Percentiles rank a stretch among this genome's conserved stretches.
Conservation (phyloP, 2,113 vertebrate species). For the Microtus oregoni region DNA sequence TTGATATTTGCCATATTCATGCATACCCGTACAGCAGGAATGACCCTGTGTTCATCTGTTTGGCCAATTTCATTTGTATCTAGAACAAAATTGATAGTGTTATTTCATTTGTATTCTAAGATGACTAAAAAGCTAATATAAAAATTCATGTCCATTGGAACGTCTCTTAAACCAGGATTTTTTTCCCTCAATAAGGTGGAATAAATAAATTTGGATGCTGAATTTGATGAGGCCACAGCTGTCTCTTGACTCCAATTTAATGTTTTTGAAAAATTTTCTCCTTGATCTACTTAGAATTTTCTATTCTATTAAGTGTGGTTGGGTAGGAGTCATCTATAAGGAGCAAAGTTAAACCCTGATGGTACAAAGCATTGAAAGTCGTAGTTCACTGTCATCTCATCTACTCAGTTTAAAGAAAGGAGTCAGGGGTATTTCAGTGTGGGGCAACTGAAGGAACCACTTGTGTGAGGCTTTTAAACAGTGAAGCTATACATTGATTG, state of each 20-base stretch:
- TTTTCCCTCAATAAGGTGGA: conserved; percentile 7
- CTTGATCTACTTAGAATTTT: conserved; percentile 45
- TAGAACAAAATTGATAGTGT: not conserved
- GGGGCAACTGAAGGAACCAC: conserved; percentile 10
- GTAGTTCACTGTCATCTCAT: not conserved
- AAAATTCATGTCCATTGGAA: conserved; percentile 12
- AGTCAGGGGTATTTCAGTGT: not conserved
- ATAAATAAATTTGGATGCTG: conserved; percentile 36
- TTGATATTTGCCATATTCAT: not conserved
- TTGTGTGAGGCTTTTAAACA: not conserved
- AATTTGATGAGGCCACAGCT: conserved; percentile 30
- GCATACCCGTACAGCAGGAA: not conserved
- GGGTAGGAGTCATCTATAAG: not conserved
- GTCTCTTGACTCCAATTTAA: conserved; percentile 11
- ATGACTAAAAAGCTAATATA: conserved; percentile 46
- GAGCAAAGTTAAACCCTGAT: conserved; percentile 44
- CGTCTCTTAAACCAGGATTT: not conserved
- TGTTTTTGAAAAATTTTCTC: conserved; percentile 9
- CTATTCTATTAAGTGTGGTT: conserved; percentile 39
- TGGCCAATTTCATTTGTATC: not conserved
- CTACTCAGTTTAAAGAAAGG: not conserved
- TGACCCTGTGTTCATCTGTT: not conserved
- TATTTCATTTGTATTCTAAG: conserved; percentile 36
- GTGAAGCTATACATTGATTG: not conserved
- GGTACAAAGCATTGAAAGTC: conserved; percentile 13